phyloP scores from a whole-genome alignment of 2,888 invertebrate genomes.

The Sthenelais limicola region DNA sequence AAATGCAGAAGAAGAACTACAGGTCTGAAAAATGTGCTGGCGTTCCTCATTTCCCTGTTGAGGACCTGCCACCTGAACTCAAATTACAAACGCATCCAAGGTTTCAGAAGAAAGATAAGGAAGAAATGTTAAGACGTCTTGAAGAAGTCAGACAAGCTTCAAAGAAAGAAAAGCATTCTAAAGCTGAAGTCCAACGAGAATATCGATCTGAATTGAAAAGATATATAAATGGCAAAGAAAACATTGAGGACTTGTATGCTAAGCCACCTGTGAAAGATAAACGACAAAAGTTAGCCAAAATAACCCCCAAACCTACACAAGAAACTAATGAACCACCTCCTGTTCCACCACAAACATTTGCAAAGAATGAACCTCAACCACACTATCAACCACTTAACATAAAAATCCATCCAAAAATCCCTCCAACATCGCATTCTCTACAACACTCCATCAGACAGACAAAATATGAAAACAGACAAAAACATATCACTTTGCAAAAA shows the following conservation, averaged over 20 bases:
- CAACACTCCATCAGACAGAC: background rate
- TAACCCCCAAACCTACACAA: background rate
- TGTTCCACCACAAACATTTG: background rate
- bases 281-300: background rate
- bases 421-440: slow-evolving; percentile 3
- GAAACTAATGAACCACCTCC: background rate
- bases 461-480: slow-evolving; percentile 19
- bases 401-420: slow-evolving; percentile 22
- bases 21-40: slow-evolving; percentile 38
- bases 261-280: slow-evolving; percentile 1
- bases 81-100: slow-evolving; percentile 24
- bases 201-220: slow-evolving; percentile 24
- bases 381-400: slow-evolving; percentile 30
- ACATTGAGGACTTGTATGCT: slow-evolving; percentile 5
- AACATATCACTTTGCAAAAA: slow-evolving; percentile 1
- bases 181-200: slow-evolving; percentile 2
- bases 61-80: slow-evolving; percentile 14
- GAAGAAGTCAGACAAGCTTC: slow-evolving; percentile 22
- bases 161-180: slow-evolving; percentile 13
- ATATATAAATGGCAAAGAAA: background rate
- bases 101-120: slow-evolving; percentile 23
- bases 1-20: background rate
- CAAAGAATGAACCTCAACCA: background rate
- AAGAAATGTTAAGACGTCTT: slow-evolving; percentile 12
- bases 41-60: slow-evolving; percentile 15